Evolutionary conservation across 1,140 invertebrate genomes (phyloP).

Genomic region (Drosophila ercepeae): DNA sequence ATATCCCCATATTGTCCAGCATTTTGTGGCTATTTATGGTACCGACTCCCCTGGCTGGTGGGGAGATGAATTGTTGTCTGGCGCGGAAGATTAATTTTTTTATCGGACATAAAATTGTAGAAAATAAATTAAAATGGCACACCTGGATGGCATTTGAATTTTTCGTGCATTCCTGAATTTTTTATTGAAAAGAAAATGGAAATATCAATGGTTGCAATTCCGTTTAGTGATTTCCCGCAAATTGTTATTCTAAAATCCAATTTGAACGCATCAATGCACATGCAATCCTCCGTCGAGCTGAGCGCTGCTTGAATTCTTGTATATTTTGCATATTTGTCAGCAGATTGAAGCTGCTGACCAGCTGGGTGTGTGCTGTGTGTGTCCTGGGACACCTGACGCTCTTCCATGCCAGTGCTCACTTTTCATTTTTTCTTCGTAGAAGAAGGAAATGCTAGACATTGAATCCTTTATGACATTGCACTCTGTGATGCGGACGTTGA

Average conservation of each 20-base stretch:
- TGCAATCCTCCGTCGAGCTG: slow-evolving; percentile 16
- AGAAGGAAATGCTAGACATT: slow-evolving; percentile 45
- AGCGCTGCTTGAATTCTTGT: slow-evolving; percentile 13
- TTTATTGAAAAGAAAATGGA: background rate
- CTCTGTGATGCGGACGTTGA: slow-evolving; percentile 12
- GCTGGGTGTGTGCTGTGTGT: slow-evolving; percentile 9
- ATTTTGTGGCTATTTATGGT: slow-evolving; percentile 50
- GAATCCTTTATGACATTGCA: slow-evolving; percentile 38
- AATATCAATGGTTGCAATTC: slow-evolving; percentile 9
- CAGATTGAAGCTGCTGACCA: slow-evolving; percentile 32
- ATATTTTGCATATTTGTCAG: slow-evolving; percentile 37
- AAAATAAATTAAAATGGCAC: background rate
- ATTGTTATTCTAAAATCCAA: slow-evolving; percentile 36
- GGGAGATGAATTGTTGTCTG: slow-evolving; percentile 8
- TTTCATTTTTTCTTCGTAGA: slow-evolving; percentile 8
- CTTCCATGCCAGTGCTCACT: slow-evolving; percentile 1
- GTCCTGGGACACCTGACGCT: background rate
- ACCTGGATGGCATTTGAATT: background rate
- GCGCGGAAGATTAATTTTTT: slow-evolving; percentile 26
- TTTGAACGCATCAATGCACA: slow-evolving; percentile 24
- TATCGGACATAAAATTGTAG: slow-evolving; percentile 9
- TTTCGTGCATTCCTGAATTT: background rate
- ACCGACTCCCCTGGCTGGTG: slow-evolving; percentile 31
- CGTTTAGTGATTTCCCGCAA: slow-evolving; percentile 19
- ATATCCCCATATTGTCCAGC: slow-evolving; percentile 32